Evolutionary conservation across 1,140 invertebrate genomes (phyloP), one percentile per base, ranked within the genome.

Genomic region (Drosophila seguyi): DNA sequence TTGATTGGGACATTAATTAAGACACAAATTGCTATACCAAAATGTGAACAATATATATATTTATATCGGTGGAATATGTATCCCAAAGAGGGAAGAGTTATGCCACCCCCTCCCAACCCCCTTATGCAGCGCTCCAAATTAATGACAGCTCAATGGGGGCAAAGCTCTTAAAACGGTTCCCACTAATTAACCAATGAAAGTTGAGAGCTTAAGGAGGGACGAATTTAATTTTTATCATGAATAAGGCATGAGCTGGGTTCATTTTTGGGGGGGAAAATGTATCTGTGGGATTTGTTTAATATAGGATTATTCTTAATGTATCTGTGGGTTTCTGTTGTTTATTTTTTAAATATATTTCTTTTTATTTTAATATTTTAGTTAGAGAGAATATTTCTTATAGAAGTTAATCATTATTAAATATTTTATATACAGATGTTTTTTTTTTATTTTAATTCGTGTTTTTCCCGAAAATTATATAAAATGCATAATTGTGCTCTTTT

Each of bases 1-100:
- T 71, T 73, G 83, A 78, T 84, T 88, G 84, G 84, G 69, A 84
- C 84, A 88, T 88, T 88, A 88, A 88, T 88, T 90, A 90, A 90
- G 84, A 88, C 81, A 88, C 85, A 88, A 90, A 81, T 71, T 87
- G 73, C 72, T 62, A 63, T 71, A 76, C 72, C 73, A 48, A 78
- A 65, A 65, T 47, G 62, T 39, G 74, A 36, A 16, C 31, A 42
- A 42, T 42, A 42, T 42, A 18, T 18, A 4, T 10, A 31, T 36
- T 14, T 72, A 55, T 39, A 39, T 42, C 18, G 27, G 6, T 20
- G n/a, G 27, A 20, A 63, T 72, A 67, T 57, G 53, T 84, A 50
- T 45, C 45, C 11, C 39, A 45, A 39, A 10, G 18, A 14, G 31
- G 18, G 31, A 13, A 34, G 31, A 11, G 31, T n/a, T 34, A 34